Base-by-base conservation (phyloP, 2,888 invertebrate species). In the Erebia aethiops region DNA sequence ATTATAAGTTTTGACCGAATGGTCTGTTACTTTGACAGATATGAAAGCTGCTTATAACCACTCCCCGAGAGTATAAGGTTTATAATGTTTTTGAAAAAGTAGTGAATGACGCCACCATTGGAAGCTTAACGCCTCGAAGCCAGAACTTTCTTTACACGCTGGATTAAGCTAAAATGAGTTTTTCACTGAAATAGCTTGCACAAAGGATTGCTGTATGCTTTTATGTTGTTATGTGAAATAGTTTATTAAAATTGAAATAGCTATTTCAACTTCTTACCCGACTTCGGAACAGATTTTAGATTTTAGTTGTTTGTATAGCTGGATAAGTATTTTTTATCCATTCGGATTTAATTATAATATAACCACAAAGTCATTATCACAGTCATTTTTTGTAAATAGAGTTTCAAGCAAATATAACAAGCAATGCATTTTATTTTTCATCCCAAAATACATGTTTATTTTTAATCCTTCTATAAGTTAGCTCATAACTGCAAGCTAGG, bases 101-200 rank as follows among this genome's bases (percentile, higher is more conserved):
- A 71, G 26, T 41, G 60, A 70, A 68, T 49, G 51, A 52, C 66
- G 66, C 61, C 16, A 46, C 71, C 75, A 78, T 79, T 72, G 75
- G 72, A 76, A 75, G 82, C 80, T 81, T 80, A 80, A 77, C 67
- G 73, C 68, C 69, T 74, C 75, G 74, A 76, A 79, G 75, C 71
- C 69, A 56, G 75, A 85, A 83, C 78, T 86, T 85, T 81, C 81
- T 82, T 81, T 84, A 81, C 83, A 79, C 75, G 74, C 78, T 71
- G 87, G 86, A 86, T 86, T 87, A 83, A 80, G 81, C 78, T 79
- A 77, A 80, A 87, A 88, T 86, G 84, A 87, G 87, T 83, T 88
- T 87, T 84, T 83, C 81, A 80, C 80, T 73, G 76, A 76, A 77
- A 77, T 68, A 76, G 77, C 76, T 77, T 75, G 72, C 71, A 76